Evolutionary conservation across 2,888 invertebrate genomes (phyloP).

Genomic region (Xylota sylvarum): DNA sequence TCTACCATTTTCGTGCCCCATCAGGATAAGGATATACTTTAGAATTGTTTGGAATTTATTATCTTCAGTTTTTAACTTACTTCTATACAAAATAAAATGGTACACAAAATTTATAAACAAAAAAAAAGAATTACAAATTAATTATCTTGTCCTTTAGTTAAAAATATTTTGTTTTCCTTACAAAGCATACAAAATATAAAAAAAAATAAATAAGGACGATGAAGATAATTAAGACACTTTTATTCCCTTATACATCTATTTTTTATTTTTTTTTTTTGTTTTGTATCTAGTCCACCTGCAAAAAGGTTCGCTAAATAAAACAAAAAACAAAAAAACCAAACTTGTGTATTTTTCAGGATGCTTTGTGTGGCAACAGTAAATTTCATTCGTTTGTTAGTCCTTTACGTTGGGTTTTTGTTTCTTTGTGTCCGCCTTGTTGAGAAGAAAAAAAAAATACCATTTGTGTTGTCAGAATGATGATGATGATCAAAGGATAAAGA

Average conservation of each 20-base stretch:
- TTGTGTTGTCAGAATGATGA: slow-evolving; percentile 11
- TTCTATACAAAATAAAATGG: no score
- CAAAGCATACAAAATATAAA: background rate
- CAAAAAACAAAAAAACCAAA: background rate
- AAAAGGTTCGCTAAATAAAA: background rate
- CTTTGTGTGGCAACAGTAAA: background rate
- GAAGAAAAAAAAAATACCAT: slow-evolving; percentile 10
- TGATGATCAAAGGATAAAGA: slow-evolving; percentile 30
- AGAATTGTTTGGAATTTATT: no score
- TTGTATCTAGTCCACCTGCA: background rate
- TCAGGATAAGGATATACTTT: no score
- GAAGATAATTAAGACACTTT: slow-evolving; percentile 5
- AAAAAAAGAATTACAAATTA: background rate
- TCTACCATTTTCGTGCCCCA: no score
- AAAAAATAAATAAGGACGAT: background rate
- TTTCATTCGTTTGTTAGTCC: slow-evolving; percentile 8
- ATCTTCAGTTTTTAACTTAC: no score
- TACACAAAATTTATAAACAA: background rate
- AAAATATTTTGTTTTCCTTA: background rate
- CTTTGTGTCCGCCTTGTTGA: slow-evolving; percentile 8
- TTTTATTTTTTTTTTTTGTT: background rate
- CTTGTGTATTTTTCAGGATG: background rate
- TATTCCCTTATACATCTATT: background rate
- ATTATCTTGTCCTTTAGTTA: background rate
- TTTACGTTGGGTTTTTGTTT: slow-evolving; percentile 6